Percentiles rank a stretch among this genome's conserved stretches.
phyloP scores from a whole-genome alignment of 2,888 invertebrate genomes.

The Antheraea yamamai region DNA sequence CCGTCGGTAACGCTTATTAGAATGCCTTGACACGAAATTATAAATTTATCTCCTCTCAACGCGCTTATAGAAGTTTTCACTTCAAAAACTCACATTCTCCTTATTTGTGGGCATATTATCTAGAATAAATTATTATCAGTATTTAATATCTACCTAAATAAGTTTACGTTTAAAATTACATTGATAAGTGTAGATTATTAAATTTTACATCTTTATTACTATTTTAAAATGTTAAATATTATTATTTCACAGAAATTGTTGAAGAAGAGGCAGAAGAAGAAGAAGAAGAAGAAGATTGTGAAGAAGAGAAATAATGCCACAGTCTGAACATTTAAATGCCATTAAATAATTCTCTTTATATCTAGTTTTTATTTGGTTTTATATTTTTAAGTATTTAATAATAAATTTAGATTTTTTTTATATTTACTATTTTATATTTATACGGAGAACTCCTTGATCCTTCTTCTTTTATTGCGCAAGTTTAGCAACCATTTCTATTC shows the following conservation, averaged over 20 bases:
- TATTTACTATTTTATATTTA: not conserved
- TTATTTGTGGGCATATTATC: too few relatives aligned
- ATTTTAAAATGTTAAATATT: not conserved
- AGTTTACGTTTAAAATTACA: too few relatives aligned
- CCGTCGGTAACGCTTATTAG: too few relatives aligned
- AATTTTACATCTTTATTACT: too few relatives aligned
- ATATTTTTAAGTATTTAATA: slow-evolving; percentile 22
- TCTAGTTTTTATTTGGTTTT: slow-evolving; percentile 25
- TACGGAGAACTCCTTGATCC: not conserved
- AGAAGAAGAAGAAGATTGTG: slow-evolving; percentile 44
- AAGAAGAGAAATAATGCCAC: slow-evolving; percentile 48
- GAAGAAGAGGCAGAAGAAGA: slow-evolving; percentile 46
- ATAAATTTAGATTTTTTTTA: not conserved
- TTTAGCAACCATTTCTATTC: too few relatives aligned
- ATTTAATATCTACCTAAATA: too few relatives aligned
- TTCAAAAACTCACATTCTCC: too few relatives aligned
- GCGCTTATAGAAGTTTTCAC: too few relatives aligned
- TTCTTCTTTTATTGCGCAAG: not conserved
- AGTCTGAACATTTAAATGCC: slow-evolving; percentile 37
- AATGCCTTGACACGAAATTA: too few relatives aligned
- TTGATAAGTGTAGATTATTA: too few relatives aligned
- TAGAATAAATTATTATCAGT: too few relatives aligned
- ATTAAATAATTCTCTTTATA: slow-evolving; percentile 40
- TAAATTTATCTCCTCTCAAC: too few relatives aligned
- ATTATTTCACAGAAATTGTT: slow-evolving; percentile 47